Base-by-base conservation (phyloP, 2,797 vertebrate genomes). In the Buphagus erythrorhynchus region DNA sequence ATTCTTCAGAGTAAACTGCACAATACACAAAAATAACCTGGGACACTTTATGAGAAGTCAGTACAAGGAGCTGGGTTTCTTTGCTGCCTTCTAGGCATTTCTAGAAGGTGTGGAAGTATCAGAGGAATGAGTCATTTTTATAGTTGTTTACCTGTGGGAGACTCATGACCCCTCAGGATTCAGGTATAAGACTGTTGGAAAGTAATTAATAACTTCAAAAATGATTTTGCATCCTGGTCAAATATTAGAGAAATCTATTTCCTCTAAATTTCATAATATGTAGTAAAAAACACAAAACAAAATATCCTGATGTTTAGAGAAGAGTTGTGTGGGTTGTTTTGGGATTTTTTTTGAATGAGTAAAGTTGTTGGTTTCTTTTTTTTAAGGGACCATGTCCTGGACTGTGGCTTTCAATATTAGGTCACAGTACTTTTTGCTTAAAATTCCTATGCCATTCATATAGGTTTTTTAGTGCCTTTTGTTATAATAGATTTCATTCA, bases 381-480 rank as follows among this genome's bases (percentile, higher is more conserved):
- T 18, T 77, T 52, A 48, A 16, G 3, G 10, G 4, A 40, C 7
- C 3, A 0, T 40, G 16, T 52, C 19, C 33, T 48, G n/a, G 31
- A 58, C 5, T 1, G 0, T 36, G 14, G 7, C 19, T 84, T 63
- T 46, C 24, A 33, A 2, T 66, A 24, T 18, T 6, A 21, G 8
- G 6, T 46, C 35, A 54, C 4, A 45, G 5, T 71, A 42, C 3
- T 66, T 57, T 26, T 57, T 51, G 6, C 21, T 77, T 81, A 12
- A 43, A 14, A 22, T 35, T 36, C 52, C 5, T 29, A 1, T 65
- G 19, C 16, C 9, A 3, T 82, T 52, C 20, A 7, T 24, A 9
- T 2, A 7, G 22, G 0, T 7, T 12, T 40, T 21, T 22, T 2
- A 0, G 21, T 35, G 2, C 5, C 1, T 71, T 72, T 4, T 67